Evolutionary conservation across 2,797 vertebrate species (phyloP), one percentile per base, ranked within the genome.

Genomic region (Myotis myotis): DNA sequence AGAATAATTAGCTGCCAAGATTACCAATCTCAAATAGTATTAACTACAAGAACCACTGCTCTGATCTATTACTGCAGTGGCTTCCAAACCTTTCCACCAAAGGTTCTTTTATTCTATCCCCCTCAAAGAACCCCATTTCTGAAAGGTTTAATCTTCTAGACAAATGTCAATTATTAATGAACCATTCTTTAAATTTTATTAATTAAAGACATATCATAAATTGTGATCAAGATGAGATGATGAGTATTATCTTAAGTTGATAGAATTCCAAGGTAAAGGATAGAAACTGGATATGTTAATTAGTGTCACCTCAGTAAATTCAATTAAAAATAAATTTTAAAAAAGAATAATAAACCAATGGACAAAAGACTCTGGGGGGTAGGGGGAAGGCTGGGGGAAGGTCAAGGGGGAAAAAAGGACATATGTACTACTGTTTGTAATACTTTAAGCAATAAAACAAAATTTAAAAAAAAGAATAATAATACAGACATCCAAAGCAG

Each of bases 111-210:
- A 51, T 84, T 60, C 36, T 72, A 38, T 66, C 49, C 25, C 30
- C 9, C 41, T 1, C 1, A 93, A 93, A 92, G 22, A 38, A 60
- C 13, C n/a, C 53, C 17, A 87, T 89, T 89, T 96, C 72, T 95
- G 36, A 92, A 84, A 96, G 55, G 19, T 66, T 88, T 91, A 80
- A 89, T 60, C 15, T 66, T 7, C 25, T 86, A 75, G 8, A 70
- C 8, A 89, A 97, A 89, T 76, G 66, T 2, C 5, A 89, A 60
- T 82, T 83, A 93, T 93, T 57, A 89, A 95, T 82, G 55, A 87
- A 86, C 22, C 15, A 95, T 76, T 91, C 30, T 57, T 88, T 76
- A 62, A 25, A 88, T 76, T 94, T 76, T 82, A 80, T 86, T 47
- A 89, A 89, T 76, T 57, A 71, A 95, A 96, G 91, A 68, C 28